phyloP scores from a whole-genome alignment of 2,888 invertebrate species.

The Dryobotodes eremita region DNA sequence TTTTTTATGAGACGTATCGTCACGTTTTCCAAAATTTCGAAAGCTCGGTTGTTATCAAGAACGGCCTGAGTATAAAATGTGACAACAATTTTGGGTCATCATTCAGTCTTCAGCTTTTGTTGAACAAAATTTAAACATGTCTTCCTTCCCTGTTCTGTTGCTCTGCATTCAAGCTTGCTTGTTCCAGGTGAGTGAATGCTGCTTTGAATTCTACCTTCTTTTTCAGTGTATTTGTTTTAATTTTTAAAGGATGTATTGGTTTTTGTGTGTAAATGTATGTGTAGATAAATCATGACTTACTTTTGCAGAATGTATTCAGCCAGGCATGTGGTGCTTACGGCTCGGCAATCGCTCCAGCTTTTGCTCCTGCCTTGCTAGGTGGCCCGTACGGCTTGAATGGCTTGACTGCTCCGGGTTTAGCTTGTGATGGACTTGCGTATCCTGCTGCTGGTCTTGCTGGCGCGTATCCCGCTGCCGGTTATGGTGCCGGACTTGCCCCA shows the following conservation, averaged over 20 bases:
- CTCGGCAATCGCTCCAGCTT: neutral
- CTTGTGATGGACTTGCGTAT: conserved; percentile 14
- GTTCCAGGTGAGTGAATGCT: conserved; percentile 65
- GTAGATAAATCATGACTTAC: neutral
- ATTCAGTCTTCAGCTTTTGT: conserved; percentile 37
- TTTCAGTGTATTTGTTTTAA: no score
- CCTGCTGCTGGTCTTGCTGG: neutral
- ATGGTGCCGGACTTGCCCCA: neutral
- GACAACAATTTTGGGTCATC: neutral
- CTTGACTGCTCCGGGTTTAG: neutral
- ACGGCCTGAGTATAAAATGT: conserved; percentile 24
- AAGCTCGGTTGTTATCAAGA: conserved; percentile 3
- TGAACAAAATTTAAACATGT: conserved; percentile 61
- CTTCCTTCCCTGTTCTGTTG: conserved; percentile 64
- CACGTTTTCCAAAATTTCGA: conserved; percentile 29
- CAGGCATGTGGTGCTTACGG: conserved; percentile 16
- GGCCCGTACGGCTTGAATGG: neutral
- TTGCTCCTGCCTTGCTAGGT: neutral
- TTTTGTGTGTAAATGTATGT: no score
- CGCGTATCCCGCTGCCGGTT: neutral
- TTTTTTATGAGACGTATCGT: neutral
- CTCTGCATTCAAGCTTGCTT: conserved; percentile 74
- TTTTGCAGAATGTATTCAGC: conserved; percentile 7
- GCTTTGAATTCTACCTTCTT: neutral
- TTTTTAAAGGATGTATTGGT: no score